Conservation (phyloP, 64 coral and sea anemone species). For the Montipora foliosa region DNA sequence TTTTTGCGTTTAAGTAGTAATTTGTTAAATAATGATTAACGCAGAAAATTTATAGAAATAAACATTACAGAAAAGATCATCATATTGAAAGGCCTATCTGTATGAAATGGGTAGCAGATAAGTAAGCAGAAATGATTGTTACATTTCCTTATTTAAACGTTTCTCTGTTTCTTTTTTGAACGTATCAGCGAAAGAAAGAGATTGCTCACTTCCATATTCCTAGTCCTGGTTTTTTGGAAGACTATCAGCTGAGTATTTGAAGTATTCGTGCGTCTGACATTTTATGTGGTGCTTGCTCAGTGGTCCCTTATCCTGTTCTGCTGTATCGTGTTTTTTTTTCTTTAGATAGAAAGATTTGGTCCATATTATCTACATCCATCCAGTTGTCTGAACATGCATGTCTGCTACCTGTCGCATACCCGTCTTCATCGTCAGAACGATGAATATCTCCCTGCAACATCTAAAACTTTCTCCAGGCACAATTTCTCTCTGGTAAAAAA, state of each 20-base stretch:
- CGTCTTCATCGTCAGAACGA: no score
- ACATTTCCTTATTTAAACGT: constrained; percentile 19
- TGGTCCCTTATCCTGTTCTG: constrained; percentile 52
- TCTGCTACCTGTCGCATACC: no score
- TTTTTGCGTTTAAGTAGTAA: no score
- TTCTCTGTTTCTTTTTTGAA: background rate
- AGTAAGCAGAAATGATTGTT: constrained; percentile 53
- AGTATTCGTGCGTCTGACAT: constrained; percentile 32
- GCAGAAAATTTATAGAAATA: no score
- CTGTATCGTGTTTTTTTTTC: constrained; percentile 21
- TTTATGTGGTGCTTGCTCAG: constrained; percentile 49
- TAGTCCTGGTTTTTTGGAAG: constrained; percentile 32
- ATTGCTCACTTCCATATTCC: background rate
- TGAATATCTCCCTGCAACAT: no score
- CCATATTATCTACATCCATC: no score
- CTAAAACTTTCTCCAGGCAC: no score
- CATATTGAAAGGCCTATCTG: no score
- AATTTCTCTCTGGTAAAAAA: no score
- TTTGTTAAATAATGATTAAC: no score
- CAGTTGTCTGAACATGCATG: no score
- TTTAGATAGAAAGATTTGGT: background rate
- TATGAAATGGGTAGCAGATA: background rate
- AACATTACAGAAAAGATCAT: no score
- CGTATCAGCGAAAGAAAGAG: background rate
- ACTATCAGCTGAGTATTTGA: constrained; percentile 17